Evolutionary conservation across 2,797 vertebrate genomes (phyloP).

Genomic region (Anguilla megastoma): DNA sequence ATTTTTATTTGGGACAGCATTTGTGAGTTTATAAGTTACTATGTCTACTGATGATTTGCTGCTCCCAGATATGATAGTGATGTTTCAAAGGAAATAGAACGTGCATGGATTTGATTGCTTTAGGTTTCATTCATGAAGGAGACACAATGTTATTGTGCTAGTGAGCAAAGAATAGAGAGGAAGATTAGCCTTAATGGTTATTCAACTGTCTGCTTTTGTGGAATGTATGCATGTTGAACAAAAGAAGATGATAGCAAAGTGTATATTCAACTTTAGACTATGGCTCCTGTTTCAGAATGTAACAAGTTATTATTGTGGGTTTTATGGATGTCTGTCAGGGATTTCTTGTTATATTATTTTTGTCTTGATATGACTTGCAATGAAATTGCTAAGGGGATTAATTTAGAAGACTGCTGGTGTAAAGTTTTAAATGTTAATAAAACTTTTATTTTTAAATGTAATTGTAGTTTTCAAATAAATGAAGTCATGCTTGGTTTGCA

Average conservation of each 20-base stretch:
- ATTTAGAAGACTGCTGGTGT: slow-evolving; percentile 45
- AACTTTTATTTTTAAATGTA: slow-evolving; percentile 47
- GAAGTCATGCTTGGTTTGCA: slow-evolving; percentile 2
- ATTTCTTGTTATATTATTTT: neutral
- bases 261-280: slow-evolving; percentile 30
- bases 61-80: slow-evolving; percentile 38
- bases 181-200: neutral
- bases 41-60: slow-evolving; percentile 14
- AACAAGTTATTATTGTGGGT: neutral
- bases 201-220: slow-evolving; percentile 26
- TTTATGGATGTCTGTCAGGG: slow-evolving; percentile 2
- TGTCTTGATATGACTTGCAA: slow-evolving; percentile 42
- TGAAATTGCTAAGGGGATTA: slow-evolving; percentile 32
- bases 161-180: neutral
- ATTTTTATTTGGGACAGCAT: slow-evolving; percentile 16
- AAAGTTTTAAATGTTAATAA: slow-evolving; percentile 59
- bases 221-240: slow-evolving; percentile 40
- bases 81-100: slow-evolving; percentile 47
- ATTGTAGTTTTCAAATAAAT: slow-evolving; percentile 24
- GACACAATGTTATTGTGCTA: slow-evolving; percentile 1
- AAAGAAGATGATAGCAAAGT: slow-evolving; percentile 23
- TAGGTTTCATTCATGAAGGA: slow-evolving; percentile 18
- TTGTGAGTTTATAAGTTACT: slow-evolving; percentile 13
- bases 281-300: slow-evolving; percentile 14
- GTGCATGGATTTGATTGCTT: slow-evolving; percentile 56